Conservation (phyloP, 2,113 vertebrate genomes). For the Heptranchias perlo region DNA sequence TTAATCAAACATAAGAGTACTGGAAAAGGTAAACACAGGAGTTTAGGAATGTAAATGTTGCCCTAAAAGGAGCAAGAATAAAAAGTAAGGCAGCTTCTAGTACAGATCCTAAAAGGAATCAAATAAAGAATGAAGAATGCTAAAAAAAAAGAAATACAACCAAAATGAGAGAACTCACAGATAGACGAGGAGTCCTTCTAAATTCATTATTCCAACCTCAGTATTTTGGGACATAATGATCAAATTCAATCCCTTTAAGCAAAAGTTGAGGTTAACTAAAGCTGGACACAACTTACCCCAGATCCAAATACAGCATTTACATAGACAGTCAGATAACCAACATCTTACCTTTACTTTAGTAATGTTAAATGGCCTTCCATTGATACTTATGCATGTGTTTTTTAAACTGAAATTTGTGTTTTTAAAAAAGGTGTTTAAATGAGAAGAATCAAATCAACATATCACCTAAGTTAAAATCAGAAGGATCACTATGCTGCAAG, state of each 20-base stretch:
- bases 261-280: neutral
- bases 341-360: neutral
- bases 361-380: neutral
- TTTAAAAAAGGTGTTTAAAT: neutral
- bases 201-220: neutral
- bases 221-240: neutral
- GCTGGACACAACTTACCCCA: neutral
- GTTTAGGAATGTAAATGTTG: too few relatives aligned
- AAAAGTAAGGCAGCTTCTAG: conserved; percentile 11
- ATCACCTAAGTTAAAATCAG: neutral
- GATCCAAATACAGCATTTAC: neutral
- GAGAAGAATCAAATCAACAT: neutral
- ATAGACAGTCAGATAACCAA: neutral
- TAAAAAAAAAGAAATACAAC: neutral
- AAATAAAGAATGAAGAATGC: neutral
- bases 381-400: neutral
- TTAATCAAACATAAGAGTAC: conserved; percentile 40
- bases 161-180: neutral
- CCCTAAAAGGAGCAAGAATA: neutral
- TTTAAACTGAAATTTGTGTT: neutral
- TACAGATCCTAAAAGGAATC: neutral
- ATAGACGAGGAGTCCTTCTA: conserved; percentile 24
- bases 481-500: neutral
- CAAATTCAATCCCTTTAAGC: neutral
- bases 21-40: conserved; percentile 46